A percentile compares a stretch with the other conserved stretches of the same genome.
Evolutionary conservation across 2,888 invertebrate genomes (phyloP).

Genomic region (Eupithecia vulgata): DNA sequence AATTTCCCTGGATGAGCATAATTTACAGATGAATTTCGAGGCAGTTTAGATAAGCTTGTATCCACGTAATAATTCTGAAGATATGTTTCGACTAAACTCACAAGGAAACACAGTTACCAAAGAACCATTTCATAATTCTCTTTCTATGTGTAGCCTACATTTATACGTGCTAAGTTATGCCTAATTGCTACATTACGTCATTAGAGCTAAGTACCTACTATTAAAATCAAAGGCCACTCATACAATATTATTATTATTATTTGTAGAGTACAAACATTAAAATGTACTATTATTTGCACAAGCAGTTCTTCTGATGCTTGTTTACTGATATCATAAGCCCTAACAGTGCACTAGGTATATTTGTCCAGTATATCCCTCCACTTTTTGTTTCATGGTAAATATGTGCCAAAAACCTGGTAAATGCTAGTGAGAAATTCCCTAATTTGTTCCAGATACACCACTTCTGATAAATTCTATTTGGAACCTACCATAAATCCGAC

Average conservation of each 20-base stretch:
- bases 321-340: neutral
- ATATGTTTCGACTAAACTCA: neutral
- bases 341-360: neutral
- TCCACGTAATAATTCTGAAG: neutral
- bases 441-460: constrained; percentile 87
- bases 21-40: neutral
- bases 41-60: neutral
- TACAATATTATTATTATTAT: neutral
- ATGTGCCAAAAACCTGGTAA: neutral
- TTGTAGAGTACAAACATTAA: neutral
- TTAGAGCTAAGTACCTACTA: neutral
- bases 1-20: neutral
- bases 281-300: neutral
- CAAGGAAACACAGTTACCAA: neutral
- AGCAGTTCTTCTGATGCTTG: neutral
- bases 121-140: neutral
- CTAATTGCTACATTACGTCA: constrained; percentile 10
- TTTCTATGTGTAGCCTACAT: neutral
- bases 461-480: constrained; percentile 95
- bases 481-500: constrained; percentile 90
- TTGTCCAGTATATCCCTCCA: neutral
- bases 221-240: neutral
- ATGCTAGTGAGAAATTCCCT: neutral
- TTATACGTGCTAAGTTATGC: neutral
- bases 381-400: neutral